Evolutionary conservation across 2,797 vertebrate species (phyloP).

Genomic region (Hoplostethus mediterraneus): DNA sequence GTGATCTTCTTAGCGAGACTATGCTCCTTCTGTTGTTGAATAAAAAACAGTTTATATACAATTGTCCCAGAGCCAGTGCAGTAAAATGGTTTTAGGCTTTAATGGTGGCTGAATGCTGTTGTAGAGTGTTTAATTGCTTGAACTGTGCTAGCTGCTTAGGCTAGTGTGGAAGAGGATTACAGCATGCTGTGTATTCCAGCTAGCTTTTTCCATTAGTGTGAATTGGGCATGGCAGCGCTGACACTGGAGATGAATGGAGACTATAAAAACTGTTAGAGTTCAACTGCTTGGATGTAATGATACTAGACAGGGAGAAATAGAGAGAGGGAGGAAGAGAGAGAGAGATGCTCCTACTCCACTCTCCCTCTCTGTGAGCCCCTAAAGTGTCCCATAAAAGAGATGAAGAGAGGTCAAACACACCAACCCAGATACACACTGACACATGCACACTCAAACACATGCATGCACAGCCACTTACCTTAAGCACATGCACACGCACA

Average conservation of each 20-base stretch:
- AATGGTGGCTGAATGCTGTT: neutral
- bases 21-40: neutral
- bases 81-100: neutral
- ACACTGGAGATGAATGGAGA: conserved; percentile 39
- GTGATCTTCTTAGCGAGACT: neutral
- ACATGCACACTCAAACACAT: neutral
- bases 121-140: neutral
- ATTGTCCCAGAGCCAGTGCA: neutral
- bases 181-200: conserved; percentile 28
- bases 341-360: conserved; percentile 6
- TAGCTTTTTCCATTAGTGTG: conserved; percentile 24
- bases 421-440: conserved; percentile 7
- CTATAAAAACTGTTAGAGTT: conserved; percentile 51
- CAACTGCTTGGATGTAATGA: conserved; percentile 45
- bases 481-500: neutral
- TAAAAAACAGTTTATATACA: neutral
- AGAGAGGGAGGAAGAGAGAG: neutral
- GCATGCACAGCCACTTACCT: neutral
- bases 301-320: neutral
- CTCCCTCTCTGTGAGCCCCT: conserved; percentile 29
- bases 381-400: conserved; percentile 60
- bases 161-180: conserved; percentile 21
- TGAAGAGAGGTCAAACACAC: conserved; percentile 59
- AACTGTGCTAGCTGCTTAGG: conserved; percentile 20
- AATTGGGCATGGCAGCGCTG: conserved; percentile 29